Evolutionary conservation across 2,113 vertebrate species (phyloP).

Genomic region (Anser brachyrhynchus): DNA sequence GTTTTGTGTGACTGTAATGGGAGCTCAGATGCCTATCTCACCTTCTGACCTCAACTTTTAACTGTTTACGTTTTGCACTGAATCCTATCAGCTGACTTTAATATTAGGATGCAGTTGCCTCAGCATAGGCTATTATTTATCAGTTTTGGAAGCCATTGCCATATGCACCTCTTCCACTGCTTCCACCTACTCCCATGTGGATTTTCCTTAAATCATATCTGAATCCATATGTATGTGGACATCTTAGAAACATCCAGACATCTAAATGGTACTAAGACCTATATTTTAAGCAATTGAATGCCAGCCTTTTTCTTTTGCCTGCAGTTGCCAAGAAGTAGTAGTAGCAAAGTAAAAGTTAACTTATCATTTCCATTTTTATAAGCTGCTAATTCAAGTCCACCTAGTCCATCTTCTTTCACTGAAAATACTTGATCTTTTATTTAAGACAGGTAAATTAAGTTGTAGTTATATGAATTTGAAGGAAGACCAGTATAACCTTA

Average conservation of each 20-base stretch:
- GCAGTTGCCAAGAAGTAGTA: neutral
- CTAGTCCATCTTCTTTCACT: neutral
- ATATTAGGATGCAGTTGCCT: neutral
- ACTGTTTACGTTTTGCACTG: fast-evolving
- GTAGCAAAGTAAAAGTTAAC: neutral
- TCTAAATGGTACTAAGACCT: neutral
- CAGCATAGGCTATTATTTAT: neutral
- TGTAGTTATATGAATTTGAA: neutral
- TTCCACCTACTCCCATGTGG: neutral
- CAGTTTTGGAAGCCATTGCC: neutral
- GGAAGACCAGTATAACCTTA: neutral
- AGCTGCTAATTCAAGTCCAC: neutral
- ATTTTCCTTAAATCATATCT: neutral
- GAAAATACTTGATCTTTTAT: neutral
- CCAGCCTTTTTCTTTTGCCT: neutral
- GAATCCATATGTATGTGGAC: neutral
- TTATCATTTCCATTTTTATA: neutral
- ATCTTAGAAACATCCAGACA: neutral
- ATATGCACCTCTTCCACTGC: neutral
- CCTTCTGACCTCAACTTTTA: neutral
- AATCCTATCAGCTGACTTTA: neutral
- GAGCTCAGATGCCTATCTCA: neutral
- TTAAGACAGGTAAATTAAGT: neutral
- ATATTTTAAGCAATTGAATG: neutral
- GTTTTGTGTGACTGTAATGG: fast-evolving